These are phyloP conservation scores for Whitmania pigra DNA, from an alignment of 1,140 invertebrate genomes.

Conservation along the genomic window DNA sequence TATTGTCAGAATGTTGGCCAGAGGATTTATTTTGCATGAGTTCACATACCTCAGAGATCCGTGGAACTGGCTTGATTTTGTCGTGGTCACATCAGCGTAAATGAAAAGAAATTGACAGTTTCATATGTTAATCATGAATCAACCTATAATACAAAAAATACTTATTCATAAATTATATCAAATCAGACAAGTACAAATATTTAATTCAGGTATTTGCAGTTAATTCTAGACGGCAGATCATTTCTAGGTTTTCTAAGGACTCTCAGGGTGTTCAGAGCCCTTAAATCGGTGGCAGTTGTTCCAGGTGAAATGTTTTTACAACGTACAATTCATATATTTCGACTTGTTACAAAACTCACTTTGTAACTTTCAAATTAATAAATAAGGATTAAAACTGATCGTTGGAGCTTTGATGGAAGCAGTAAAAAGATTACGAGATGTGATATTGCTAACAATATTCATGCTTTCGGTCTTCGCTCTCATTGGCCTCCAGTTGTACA, in stretches of 20 bases:
- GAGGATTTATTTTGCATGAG: conserved; percentile 86
- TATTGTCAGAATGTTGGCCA: conserved; percentile 84
- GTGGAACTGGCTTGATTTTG: conserved; percentile 94
- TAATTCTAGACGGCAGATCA: conserved; percentile 66
- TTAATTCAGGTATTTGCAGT: conserved; percentile 46
- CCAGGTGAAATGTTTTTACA: conserved; percentile 59
- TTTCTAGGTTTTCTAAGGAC: conserved; percentile 43
- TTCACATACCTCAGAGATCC: conserved; percentile 88
- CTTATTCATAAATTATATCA: not conserved
- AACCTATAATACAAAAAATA: not conserved
- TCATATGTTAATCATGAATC: not conserved
- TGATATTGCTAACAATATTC: conserved; percentile 87
- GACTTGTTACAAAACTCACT: not conserved
- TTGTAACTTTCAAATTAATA: not conserved
- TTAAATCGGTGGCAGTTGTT: conserved; percentile 91
- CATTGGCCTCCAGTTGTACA: conserved; percentile 94
- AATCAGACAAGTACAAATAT: not conserved
- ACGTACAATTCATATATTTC: not conserved
- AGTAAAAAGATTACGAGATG: conserved; percentile 82
- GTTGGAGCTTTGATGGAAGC: conserved; percentile 87
- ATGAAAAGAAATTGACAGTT: conserved; percentile 31
- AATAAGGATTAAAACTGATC: conserved; percentile 76
- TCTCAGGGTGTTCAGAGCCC: conserved; percentile 77
- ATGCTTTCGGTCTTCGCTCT: conserved; percentile 93
- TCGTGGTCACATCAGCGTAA: conserved; percentile 81